phyloP scores from a whole-genome alignment of 2,797 vertebrate genomes.

The Gymnodraco acuticeps region DNA sequence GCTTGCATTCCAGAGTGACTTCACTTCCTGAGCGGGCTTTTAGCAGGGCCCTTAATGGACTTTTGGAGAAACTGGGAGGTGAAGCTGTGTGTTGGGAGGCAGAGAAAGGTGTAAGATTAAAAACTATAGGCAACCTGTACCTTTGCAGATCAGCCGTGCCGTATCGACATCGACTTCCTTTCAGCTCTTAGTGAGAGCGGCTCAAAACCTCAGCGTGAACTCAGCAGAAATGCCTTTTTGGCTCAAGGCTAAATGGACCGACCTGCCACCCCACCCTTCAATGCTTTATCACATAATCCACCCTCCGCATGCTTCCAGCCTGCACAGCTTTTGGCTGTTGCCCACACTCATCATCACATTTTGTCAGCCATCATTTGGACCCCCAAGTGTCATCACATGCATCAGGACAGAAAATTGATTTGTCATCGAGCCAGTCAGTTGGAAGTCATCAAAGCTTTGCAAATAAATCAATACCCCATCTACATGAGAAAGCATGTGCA shows the following conservation, averaged over 20 bases:
- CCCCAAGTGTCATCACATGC: slow-evolving; percentile 55
- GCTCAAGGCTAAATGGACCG: slow-evolving; percentile 30
- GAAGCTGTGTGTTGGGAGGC: slow-evolving; percentile 83
- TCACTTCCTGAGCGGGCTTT: slow-evolving; percentile 92
- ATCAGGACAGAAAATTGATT: slow-evolving; percentile 63
- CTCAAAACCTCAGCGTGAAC: slow-evolving; percentile 17
- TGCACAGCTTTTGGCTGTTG: slow-evolving; percentile 15
- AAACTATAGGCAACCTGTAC: slow-evolving; percentile 30
- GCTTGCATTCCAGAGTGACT: slow-evolving; percentile 94
- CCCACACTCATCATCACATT: slow-evolving; percentile 55
- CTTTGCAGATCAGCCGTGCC: slow-evolving; percentile 40
- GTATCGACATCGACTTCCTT: slow-evolving; percentile 16
- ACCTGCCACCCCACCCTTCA: slow-evolving; percentile 1
- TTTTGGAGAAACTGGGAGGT: slow-evolving; percentile 93
- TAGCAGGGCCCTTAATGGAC: slow-evolving; percentile 88
- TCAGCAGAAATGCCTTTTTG: slow-evolving; percentile 25
- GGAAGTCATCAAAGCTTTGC: slow-evolving; percentile 74
- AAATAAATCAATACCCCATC: slow-evolving; percentile 80
- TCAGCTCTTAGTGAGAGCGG: slow-evolving; percentile 1
- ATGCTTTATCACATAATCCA: slow-evolving; percentile 16
- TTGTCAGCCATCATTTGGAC: slow-evolving; percentile 56
- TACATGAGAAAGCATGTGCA: slow-evolving; percentile 71
- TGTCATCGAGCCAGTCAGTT: slow-evolving; percentile 59
- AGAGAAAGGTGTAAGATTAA: slow-evolving; percentile 41
- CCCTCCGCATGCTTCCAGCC: slow-evolving; percentile 26